A percentile compares a stretch with the other conserved stretches of the same genome.
These are phyloP conservation scores for Gadopsis marmoratus DNA, from an alignment of 2,797 vertebrate genomes.

Conservation along the genomic window DNA sequence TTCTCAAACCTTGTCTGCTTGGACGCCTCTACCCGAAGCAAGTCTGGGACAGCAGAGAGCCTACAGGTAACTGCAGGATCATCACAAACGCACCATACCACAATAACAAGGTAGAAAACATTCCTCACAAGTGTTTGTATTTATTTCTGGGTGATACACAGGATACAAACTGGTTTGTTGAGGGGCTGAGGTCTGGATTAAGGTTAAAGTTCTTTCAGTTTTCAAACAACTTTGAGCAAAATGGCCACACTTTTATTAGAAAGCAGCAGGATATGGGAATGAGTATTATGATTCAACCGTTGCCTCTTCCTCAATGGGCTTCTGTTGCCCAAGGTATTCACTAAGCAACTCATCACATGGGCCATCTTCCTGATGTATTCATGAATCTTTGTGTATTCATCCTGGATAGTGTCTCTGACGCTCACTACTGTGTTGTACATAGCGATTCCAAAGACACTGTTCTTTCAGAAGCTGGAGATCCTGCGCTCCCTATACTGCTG, in stretches of 20 bases:
- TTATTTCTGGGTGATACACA: neutral
- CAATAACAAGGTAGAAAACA: neutral
- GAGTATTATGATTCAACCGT: no score
- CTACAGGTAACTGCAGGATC: conserved; percentile 84
- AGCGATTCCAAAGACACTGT: no score
- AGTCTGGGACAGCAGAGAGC: conserved; percentile 89
- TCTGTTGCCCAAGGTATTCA: no score
- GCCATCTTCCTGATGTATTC: no score
- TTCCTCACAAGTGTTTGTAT: neutral
- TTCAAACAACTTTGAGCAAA: neutral
- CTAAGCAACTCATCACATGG: no score
- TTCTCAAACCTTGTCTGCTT: conserved; percentile 89
- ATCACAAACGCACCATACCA: neutral
- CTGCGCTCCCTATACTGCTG: no score
- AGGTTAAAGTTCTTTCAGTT: neutral
- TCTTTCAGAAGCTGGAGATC: no score
- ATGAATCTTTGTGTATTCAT: no score
- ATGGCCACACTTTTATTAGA: neutral
- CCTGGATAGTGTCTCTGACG: no score
- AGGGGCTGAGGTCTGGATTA: neutral
- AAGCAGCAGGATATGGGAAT: no score
- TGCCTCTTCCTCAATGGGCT: no score
- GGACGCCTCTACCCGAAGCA: conserved; percentile 82
- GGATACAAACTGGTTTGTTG: neutral
- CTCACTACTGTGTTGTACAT: no score